Conservation (phyloP, 2,797 vertebrate species). For the Cottoperca gobio region DNA sequence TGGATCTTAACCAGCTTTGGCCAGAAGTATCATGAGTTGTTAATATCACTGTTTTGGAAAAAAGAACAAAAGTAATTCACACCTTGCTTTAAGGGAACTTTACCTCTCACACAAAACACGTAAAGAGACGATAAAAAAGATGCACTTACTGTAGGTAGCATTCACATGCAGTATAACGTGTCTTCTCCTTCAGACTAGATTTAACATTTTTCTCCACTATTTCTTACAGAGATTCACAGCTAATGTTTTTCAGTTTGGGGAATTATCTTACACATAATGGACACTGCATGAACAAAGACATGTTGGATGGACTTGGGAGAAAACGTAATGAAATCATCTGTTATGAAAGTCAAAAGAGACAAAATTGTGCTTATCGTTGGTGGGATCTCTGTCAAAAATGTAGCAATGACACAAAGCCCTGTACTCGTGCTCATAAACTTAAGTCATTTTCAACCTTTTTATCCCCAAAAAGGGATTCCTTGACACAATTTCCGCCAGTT, state of each 20-base stretch:
- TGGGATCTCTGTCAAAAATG: conserved; percentile 45
- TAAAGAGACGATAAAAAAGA: conserved; percentile 89
- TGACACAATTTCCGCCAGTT: conserved; percentile 66
- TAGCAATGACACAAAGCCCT: conserved; percentile 50
- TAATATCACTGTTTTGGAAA: conserved; percentile 87
- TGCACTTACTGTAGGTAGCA: conserved; percentile 89
- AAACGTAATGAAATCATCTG: conserved; percentile 42
- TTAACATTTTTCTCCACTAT: conserved; percentile 82
- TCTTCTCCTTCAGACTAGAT: conserved; percentile 82
- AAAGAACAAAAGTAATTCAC: conserved; percentile 89
- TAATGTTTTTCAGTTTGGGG: conserved; percentile 79
- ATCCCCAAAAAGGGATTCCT: conserved; percentile 55
- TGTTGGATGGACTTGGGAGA: conserved; percentile 50
- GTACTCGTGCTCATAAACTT: conserved; percentile 27
- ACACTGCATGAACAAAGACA: conserved; percentile 61
- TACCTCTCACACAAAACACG: conserved; percentile 92
- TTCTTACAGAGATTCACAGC: conserved; percentile 86
- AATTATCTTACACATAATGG: conserved; percentile 82
- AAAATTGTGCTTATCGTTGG: conserved; percentile 80
- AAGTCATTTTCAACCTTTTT: conserved; percentile 36
- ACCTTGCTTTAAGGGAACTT: conserved; percentile 87
- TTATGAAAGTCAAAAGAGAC: conserved; percentile 63
- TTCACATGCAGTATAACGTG: conserved; percentile 92
- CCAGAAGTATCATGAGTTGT: conserved; percentile 81
- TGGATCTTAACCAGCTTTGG: conserved; percentile 81